Percentiles rank a stretch among this genome's conserved stretches.
Evolutionary conservation across 2,797 vertebrate genomes (phyloP).

Genomic region (Hippopotamyrus pictus): DNA sequence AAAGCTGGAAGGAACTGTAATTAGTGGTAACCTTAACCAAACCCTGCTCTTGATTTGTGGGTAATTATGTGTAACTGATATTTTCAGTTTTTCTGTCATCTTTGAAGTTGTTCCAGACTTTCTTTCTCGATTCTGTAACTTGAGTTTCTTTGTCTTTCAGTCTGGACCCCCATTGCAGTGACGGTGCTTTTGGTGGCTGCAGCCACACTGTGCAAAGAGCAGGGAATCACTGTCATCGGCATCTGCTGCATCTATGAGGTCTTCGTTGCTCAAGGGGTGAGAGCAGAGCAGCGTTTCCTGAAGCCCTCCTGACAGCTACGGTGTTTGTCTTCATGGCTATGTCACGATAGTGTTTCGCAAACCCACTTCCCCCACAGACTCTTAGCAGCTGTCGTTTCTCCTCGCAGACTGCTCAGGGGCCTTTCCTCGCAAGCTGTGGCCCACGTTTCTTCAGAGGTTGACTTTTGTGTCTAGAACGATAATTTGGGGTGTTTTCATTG

Average conservation of each 20-base stretch:
- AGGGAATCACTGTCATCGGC: slow-evolving; percentile 95
- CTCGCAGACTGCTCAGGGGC: not conserved
- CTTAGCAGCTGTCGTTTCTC: not conserved
- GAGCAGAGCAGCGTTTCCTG: slow-evolving; percentile 30
- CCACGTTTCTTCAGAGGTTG: not conserved
- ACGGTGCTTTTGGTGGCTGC: slow-evolving; percentile 86
- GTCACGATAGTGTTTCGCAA: not conserved
- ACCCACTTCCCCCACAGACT: not conserved
- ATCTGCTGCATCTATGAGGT: slow-evolving; percentile 97
- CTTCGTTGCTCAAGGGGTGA: slow-evolving; percentile 94
- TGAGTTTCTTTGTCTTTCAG: slow-evolving; percentile 52
- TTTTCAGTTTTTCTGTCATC: not conserved
- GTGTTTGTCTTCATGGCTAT: not conserved
- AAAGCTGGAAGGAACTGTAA: not conserved
- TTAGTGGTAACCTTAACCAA: not conserved
- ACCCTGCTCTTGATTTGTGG: not conserved
- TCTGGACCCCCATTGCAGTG: slow-evolving; percentile 84
- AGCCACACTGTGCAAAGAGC: slow-evolving; percentile 94
- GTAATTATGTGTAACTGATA: not conserved
- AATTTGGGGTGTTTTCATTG: not conserved
- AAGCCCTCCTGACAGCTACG: not conserved
- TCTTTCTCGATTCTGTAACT: not conserved
- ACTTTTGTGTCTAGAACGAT: not conserved
- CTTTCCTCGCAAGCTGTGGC: not conserved
- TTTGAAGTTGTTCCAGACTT: not conserved